phyloP scores from a whole-genome alignment of 2,888 invertebrate species.

The Priocnemis perturbator region DNA sequence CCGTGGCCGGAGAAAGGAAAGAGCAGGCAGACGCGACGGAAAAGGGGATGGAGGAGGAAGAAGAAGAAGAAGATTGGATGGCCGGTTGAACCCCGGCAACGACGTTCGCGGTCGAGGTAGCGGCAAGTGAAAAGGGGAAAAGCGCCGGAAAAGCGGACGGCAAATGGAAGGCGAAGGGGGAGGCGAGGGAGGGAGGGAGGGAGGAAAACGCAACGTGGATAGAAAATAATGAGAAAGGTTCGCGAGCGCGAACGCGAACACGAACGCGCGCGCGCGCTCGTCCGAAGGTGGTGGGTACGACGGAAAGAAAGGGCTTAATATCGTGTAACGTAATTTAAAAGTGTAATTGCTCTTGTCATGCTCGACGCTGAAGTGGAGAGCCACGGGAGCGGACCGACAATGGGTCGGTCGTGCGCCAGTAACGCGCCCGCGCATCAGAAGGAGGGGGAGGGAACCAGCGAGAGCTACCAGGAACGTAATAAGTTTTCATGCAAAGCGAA shows the following conservation, averaged over 20 bases:
- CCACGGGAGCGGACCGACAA: constrained; percentile 46
- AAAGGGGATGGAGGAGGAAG: constrained; percentile 17
- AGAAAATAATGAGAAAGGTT: constrained; percentile 31
- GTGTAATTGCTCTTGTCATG: constrained; percentile 74
- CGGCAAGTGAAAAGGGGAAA: constrained; percentile 29
- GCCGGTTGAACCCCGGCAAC: too few relatives aligned
- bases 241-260: too few relatives aligned
- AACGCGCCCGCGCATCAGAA: constrained; percentile 9
- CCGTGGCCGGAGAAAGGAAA: constrained; percentile 6
- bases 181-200: constrained; percentile 13
- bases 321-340: constrained; percentile 74
- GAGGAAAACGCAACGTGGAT: constrained; percentile 16
- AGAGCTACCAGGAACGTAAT: constrained; percentile 67
- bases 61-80: background rate
- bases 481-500: constrained; percentile 73
- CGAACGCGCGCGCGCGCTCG: too few relatives aligned
- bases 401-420: constrained; percentile 46
- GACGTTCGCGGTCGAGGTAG: background rate
- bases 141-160: constrained; percentile 19
- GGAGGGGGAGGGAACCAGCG: background rate
- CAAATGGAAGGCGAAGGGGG: constrained; percentile 21
- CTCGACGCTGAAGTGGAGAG: constrained; percentile 61
- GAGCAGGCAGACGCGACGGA: constrained; percentile 28
- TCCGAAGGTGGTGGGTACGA: constrained; percentile 22
- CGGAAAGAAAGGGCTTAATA: constrained; percentile 68